A percentile compares a stretch with the other conserved stretches of the same genome.
phyloP scores from a whole-genome alignment of 2,888 invertebrate genomes.

The Melikaiella ostensackeni region DNA sequence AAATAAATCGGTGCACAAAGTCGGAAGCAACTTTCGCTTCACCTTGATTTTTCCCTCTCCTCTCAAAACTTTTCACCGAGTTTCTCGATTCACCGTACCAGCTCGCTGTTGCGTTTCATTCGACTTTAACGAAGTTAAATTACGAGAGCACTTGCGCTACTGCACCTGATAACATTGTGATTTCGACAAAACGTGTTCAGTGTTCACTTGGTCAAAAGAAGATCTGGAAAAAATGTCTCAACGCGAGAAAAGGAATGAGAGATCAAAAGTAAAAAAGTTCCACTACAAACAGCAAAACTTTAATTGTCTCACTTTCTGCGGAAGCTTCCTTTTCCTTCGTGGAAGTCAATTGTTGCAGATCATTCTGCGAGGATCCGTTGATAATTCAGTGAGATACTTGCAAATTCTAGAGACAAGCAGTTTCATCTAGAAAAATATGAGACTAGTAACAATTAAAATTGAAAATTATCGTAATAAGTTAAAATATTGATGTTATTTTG shows the following conservation, averaged over 20 bases:
- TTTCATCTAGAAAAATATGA: not conserved
- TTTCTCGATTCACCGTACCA: conserved; percentile 28
- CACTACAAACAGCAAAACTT: conserved; percentile 7
- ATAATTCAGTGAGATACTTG: not conserved
- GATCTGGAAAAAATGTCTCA: not conserved
- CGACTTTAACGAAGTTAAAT: conserved; percentile 37
- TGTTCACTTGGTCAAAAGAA: conserved; percentile 7
- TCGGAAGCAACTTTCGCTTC: conserved; percentile 30
- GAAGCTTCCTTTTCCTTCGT: conserved; percentile 9
- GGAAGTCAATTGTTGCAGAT: conserved; percentile 8
- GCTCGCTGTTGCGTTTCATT: conserved; percentile 28
- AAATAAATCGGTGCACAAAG: conserved; percentile 19
- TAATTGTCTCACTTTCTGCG: conserved; percentile 19
- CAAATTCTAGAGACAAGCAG: not conserved
- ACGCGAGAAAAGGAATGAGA: not conserved
- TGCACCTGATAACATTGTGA: conserved; percentile 9
- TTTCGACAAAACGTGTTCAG: conserved; percentile 9
- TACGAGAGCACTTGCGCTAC: conserved; percentile 21
- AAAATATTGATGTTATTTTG: no score
- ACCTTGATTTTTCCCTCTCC: conserved; percentile 33
- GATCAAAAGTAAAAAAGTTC: not conserved
- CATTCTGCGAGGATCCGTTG: not conserved
- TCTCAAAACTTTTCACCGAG: conserved; percentile 29
- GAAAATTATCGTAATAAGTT: not conserved
- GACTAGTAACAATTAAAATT: not conserved